Percentiles rank a stretch among this genome's conserved stretches.
Evolutionary conservation across 2,797 vertebrate species (phyloP).

Genomic region (Buphagus erythrorhynchus): DNA sequence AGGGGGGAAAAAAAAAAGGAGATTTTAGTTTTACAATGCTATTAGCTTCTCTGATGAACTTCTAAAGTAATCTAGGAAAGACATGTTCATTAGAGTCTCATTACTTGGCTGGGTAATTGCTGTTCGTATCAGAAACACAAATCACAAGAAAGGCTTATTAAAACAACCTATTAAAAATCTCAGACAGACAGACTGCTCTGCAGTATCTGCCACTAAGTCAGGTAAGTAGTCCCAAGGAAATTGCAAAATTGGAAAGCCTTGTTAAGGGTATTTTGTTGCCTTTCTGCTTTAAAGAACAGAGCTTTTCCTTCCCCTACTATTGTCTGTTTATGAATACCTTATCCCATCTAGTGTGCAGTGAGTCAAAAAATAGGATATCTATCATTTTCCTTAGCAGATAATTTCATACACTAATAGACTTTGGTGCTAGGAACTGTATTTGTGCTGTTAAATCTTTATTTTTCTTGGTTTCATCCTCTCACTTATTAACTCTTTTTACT

Average conservation of each 20-base stretch:
- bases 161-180: conserved; percentile 68
- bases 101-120: conserved; percentile 73
- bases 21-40: conserved; percentile 29
- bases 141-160: conserved; percentile 72
- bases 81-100: conserved; percentile 75
- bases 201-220: conserved; percentile 54
- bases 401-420: neutral
- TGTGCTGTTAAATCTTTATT: neutral
- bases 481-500: neutral
- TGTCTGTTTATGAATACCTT: neutral
- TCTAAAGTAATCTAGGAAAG: conserved; percentile 65
- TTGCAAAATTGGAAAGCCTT: conserved; percentile 36
- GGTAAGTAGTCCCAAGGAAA: conserved; percentile 58
- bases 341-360: neutral
- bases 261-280: conserved; percentile 31
- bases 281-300: neutral
- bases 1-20: neutral
- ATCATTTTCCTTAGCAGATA: conserved; percentile 1
- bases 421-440: neutral
- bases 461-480: neutral
- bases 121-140: conserved; percentile 73
- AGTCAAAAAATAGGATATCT: neutral
- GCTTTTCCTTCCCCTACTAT: neutral
- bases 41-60: conserved; percentile 45
- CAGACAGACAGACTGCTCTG: conserved; percentile 55